Conservation (phyloP, 2,888 invertebrate species). For the Pachydiplax longipennis region DNA sequence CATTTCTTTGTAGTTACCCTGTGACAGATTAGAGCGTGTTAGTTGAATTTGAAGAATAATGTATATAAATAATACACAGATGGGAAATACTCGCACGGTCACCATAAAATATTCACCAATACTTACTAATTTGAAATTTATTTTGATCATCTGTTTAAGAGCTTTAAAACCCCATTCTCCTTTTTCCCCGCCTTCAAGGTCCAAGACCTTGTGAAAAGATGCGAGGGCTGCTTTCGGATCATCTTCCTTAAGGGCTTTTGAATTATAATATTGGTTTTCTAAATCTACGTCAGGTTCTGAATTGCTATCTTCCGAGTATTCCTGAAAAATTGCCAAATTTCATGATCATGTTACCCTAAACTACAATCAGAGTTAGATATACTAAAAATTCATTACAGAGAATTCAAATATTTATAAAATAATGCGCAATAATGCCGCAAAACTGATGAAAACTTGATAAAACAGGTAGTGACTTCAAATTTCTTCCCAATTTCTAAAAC, state of each 20-base stretch:
- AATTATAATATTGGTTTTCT: constrained; percentile 99
- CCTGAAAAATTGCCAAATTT: constrained; percentile 65
- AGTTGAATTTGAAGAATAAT: neutral
- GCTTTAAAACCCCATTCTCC: constrained; percentile 99
- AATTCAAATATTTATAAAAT: neutral
- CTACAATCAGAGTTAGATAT: neutral
- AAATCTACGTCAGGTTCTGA: constrained; percentile 99
- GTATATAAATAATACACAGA: neutral
- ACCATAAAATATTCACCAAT: constrained; percentile 46
- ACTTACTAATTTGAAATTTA: constrained; percentile 93
- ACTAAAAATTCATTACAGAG: neutral
- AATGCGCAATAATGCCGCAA: neutral
- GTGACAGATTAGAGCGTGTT: constrained; percentile 53
- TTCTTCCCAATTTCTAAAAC: too few species aligned
- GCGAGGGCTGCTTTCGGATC: constrained; percentile 90
- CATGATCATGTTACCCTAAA: neutral
- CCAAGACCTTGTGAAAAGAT: constrained; percentile 95
- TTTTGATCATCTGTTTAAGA: constrained; percentile 99
- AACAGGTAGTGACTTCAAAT: neutral
- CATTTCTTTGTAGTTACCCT: constrained; percentile 95
- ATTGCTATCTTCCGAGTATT: constrained; percentile 98
- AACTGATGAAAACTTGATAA: neutral
- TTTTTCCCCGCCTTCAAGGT: constrained; percentile 96
- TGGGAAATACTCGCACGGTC: constrained; percentile 65
- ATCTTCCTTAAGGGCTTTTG: constrained; percentile 97